phyloP scores from a whole-genome alignment of 2,797 vertebrate species.

The Linurgus olivaceus region DNA sequence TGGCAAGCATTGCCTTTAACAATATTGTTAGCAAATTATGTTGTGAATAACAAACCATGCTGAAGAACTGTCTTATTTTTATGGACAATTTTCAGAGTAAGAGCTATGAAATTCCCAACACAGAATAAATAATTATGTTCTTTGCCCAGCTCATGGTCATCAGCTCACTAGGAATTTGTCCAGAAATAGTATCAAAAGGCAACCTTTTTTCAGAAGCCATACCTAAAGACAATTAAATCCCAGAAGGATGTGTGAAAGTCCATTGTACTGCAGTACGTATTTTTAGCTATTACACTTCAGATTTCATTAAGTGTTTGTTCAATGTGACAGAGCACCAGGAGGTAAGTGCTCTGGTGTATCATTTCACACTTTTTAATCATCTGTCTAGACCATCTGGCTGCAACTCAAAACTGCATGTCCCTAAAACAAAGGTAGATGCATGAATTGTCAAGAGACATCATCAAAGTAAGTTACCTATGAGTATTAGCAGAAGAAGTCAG shows the following conservation, averaged over 20 bases:
- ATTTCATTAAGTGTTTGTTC: conserved; percentile 31
- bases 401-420: neutral
- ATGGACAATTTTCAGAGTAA: neutral
- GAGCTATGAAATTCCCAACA: neutral
- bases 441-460: neutral
- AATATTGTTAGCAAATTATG: neutral
- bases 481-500: neutral
- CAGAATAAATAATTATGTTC: neutral
- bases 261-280: neutral
- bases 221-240: neutral
- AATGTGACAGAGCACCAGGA: conserved; percentile 17
- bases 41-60: neutral
- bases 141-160: neutral
- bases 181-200: neutral
- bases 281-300: conserved; percentile 36
- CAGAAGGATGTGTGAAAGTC: neutral
- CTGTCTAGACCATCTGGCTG: conserved; percentile 51
- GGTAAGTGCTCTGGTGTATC: neutral
- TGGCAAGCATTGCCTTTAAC: neutral
- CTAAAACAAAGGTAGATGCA: neutral
- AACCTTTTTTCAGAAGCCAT: neutral
- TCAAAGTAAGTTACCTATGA: neutral
- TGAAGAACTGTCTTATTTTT: neutral
- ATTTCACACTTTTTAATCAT: conserved; percentile 20
- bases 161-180: neutral